phyloP scores from a whole-genome alignment of 2,113 vertebrate genomes.

The Phaethon lepturus region DNA sequence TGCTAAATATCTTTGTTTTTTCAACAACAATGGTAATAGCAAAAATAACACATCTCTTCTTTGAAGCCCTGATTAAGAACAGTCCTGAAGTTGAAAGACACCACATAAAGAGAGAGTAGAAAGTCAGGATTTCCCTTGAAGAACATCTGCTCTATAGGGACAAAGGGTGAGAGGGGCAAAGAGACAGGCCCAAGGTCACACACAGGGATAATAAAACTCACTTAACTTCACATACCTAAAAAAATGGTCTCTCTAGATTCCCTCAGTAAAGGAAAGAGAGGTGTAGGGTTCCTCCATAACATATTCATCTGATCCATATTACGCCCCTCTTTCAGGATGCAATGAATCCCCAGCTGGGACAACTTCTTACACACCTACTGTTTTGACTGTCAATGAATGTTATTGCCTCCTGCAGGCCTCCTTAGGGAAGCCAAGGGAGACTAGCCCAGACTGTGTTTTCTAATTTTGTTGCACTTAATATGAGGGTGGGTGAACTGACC shows the following conservation, averaged over 20 bases:
- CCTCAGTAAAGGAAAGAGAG: background rate
- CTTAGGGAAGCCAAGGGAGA: background rate
- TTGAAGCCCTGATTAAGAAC: background rate
- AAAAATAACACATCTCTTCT: background rate
- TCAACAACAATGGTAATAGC: background rate
- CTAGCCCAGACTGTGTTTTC: background rate
- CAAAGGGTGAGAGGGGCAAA: background rate
- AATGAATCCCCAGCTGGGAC: background rate
- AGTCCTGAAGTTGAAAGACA: background rate
- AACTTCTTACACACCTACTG: background rate
- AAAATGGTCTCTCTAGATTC: background rate
- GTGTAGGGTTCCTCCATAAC: background rate
- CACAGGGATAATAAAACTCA: background rate
- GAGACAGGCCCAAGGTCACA: background rate
- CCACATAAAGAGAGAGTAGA: background rate
- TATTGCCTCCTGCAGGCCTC: background rate
- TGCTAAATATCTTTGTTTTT: background rate
- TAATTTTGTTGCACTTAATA: background rate
- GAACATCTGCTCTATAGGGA: background rate
- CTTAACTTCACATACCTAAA: conserved; percentile 8
- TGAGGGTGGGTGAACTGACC: background rate
- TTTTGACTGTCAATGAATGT: background rate
- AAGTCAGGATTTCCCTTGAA: conserved; percentile 3
- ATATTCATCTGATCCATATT: background rate
- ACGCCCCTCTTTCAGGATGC: background rate